These are phyloP conservation scores for Forbesichthys papilliferus DNA, from an alignment of 2,113 vertebrate species.

Conservation along the genomic window DNA sequence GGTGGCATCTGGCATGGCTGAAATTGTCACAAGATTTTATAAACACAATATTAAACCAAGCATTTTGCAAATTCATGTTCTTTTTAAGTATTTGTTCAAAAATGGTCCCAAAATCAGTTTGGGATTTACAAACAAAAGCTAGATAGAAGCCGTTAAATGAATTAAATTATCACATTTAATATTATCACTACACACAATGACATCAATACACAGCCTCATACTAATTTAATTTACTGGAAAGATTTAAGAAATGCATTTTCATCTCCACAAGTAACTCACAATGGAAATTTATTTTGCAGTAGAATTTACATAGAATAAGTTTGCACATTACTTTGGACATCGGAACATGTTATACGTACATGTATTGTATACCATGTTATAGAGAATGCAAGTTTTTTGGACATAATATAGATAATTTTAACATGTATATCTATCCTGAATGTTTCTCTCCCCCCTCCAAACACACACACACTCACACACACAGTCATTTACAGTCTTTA, in stretches of 20 bases:
- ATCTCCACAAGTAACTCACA: slow-evolving; percentile 35
- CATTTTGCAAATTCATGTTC: no score
- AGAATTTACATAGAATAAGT: slow-evolving; percentile 55
- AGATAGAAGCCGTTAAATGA: background rate
- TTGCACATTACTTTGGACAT: slow-evolving; percentile 58
- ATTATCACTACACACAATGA: no score
- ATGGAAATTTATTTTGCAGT: slow-evolving; percentile 71
- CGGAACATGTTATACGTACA: slow-evolving; percentile 50
- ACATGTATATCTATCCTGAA: slow-evolving; percentile 51
- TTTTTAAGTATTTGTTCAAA: background rate
- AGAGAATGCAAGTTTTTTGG: slow-evolving; percentile 41
- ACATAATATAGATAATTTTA: slow-evolving; percentile 31
- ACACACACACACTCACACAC: slow-evolving; percentile 25
- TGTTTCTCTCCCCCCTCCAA: slow-evolving; percentile 17
- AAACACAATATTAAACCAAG: no score
- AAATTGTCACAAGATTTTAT: no score
- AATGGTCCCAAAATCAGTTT: background rate
- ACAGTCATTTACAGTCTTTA: slow-evolving; percentile 43
- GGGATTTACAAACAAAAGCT: background rate
- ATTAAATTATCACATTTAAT: no score
- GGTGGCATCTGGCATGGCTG: no score
- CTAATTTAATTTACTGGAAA: background rate
- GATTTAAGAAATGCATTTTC: slow-evolving; percentile 21
- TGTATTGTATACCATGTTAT: slow-evolving; percentile 39
- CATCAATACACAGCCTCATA: no score